These are phyloP conservation scores for Piprites chloris DNA, from an alignment of 2,113 vertebrate genomes.

Conservation along the genomic window DNA sequence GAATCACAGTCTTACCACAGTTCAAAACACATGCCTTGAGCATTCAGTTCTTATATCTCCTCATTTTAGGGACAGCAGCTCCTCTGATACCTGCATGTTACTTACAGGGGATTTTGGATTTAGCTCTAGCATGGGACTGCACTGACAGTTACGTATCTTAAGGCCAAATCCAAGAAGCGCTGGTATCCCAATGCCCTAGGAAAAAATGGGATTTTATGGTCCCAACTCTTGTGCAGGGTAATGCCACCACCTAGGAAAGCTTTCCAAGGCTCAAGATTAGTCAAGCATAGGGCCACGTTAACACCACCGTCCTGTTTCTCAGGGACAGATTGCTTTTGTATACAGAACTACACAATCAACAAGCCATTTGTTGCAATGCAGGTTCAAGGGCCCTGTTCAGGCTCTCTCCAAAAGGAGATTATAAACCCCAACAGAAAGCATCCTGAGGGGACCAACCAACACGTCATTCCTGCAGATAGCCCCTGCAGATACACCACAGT, in stretches of 20 bases:
- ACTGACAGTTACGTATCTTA: background rate
- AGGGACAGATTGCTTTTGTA: background rate
- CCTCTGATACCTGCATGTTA: background rate
- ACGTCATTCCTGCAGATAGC: background rate
- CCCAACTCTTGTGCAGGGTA: background rate
- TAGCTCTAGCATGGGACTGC: background rate
- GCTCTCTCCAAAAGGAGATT: background rate
- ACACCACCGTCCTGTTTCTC: background rate
- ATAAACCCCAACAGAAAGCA: background rate
- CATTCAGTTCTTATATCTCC: background rate
- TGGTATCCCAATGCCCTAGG: background rate
- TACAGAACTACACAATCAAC: background rate
- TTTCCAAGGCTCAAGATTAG: background rate
- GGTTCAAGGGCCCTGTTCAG: background rate
- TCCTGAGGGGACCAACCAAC: background rate
- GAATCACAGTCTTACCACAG: background rate
- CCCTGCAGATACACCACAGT: background rate
- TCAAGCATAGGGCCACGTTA: rapidly evolving
- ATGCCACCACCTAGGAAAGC: background rate
- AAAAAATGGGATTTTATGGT: background rate
- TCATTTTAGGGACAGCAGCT: background rate
- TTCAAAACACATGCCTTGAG: background rate
- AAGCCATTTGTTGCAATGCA: rapidly evolving
- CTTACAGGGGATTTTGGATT: background rate
- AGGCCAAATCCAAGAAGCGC: background rate